These are phyloP conservation scores for Meles meles DNA, from an alignment of 2,113 vertebrate genomes.

Conservation along the genomic window DNA sequence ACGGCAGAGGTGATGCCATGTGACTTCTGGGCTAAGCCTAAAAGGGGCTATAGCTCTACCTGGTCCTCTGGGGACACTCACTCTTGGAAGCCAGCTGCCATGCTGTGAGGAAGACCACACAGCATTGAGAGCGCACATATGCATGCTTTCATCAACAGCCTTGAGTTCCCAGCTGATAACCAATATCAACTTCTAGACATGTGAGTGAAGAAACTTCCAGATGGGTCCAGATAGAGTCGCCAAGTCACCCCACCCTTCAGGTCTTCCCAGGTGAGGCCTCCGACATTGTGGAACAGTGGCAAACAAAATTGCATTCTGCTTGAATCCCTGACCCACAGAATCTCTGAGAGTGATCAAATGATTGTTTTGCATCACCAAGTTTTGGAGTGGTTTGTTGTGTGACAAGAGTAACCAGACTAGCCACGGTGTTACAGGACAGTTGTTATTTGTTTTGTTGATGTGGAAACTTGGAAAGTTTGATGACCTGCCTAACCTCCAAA, in stretches of 20 bases:
- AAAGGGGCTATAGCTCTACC: neutral
- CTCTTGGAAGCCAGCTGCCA: neutral
- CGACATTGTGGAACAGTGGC: neutral
- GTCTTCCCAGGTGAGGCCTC: neutral
- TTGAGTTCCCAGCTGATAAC: neutral
- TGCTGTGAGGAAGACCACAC: neutral
- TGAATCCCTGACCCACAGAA: neutral
- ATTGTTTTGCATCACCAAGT: too few relatives aligned
- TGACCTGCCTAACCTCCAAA: neutral
- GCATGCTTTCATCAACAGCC: neutral
- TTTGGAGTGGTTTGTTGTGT: neutral
- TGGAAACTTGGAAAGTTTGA: neutral
- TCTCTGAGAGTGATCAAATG: neutral
- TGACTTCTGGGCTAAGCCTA: neutral
- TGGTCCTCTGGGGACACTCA: neutral
- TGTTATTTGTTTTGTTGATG: neutral
- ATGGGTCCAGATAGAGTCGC: neutral
- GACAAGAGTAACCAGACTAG: neutral
- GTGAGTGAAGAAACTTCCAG: neutral
- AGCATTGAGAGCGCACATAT: neutral
- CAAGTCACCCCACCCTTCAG: neutral
- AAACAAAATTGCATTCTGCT: neutral
- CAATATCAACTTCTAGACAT: neutral
- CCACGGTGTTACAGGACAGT: too few relatives aligned
- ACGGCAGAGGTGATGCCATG: neutral